Base-by-base conservation (phyloP, 2,888 invertebrate species). In the Cephonodes hylas region DNA sequence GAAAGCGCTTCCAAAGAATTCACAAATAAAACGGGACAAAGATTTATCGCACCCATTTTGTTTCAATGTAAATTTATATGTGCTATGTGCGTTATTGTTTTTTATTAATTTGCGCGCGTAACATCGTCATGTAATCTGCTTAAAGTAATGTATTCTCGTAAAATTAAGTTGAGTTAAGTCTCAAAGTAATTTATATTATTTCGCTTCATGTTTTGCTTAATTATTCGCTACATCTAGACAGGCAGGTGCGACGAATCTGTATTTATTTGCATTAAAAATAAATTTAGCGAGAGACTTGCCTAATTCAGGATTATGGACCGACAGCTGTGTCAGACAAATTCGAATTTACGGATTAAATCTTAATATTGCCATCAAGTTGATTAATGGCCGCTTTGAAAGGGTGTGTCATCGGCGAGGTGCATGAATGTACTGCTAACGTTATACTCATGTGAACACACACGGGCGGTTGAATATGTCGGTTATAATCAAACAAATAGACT, bases 241-340 rank as follows among this genome's bases (percentile, higher is more conserved):
- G 83, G 83, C 89, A 89, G 89, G 89, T 89, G 90, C 86, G 86
- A 88, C 84, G 83, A 88, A 85, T 84, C 88, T 89, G 88, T 89
- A 89, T 89, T 89, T 89, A 88, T 89, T 89, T 89, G 89, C 88
- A 89, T 89, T 87, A 88, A 89, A 89, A 89, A 88, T 88, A 88
- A 84, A 89, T 88, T 89, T 81, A 77, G 80, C 77, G 74, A 77
- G 84, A 80, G 85, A 87, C 85, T 85, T 81, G 80, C 84, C 82
- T 86, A 85, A 85, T 86, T 85, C 83, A 79, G 85, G 86, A 86
- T 89, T 89, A 89, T 85, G 80, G 84, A 80, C 77, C 85, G 82
- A 83, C 89, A 89, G 86, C 86, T 89, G 89, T 72, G 88, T 80
- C 81, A 81, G 83, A 84, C 85, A 83, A 85, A 84, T 82, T 84